A percentile compares a stretch with the other conserved stretches of the same genome.
Conservation (phyloP, 2,888 invertebrate genomes). For the Hirtodrosophila trivittata region DNA sequence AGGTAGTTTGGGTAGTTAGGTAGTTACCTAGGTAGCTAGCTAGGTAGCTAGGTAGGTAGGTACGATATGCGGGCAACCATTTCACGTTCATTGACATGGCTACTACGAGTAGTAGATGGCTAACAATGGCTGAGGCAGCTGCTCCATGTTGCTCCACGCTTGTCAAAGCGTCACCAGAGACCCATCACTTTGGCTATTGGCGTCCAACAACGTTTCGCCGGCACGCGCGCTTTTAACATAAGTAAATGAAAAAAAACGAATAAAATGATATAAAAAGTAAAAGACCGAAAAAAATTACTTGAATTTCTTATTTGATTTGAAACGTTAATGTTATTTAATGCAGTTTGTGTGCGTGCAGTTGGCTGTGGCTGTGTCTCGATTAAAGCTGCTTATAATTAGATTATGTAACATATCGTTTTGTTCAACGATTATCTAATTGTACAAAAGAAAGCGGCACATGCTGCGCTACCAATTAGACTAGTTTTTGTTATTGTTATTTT, state of each 20-base stretch:
- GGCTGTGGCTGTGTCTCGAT: constrained; percentile 32
- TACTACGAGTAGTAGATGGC: constrained; percentile 42
- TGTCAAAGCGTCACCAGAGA: constrained; percentile 36
- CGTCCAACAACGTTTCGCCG: constrained; percentile 58
- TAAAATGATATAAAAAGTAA: no score
- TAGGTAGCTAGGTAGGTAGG: no score
- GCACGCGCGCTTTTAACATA: constrained; percentile 67
- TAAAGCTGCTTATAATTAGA: constrained; percentile 73
- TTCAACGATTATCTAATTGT: constrained; percentile 66
- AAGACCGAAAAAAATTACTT: constrained; percentile 19
- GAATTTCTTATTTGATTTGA: constrained; percentile 48
- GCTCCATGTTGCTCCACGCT: constrained; percentile 15
- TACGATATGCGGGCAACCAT: constrained; percentile 28
- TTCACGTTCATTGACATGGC: constrained; percentile 74
- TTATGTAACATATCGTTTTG: constrained; percentile 62
- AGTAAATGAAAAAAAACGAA: constrained; percentile 23
- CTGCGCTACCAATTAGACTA: constrained; percentile 63
- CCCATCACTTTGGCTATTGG: neutral
- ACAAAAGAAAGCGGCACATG: constrained; percentile 69
- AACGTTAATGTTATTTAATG: constrained; percentile 67
- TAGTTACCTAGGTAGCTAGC: no score
- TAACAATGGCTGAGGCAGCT: constrained; percentile 20
- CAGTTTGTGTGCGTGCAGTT: constrained; percentile 44
- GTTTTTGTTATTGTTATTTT: constrained; percentile 41
- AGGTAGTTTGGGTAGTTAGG: no score